Percentiles rank a stretch among this genome's conserved stretches.
Evolutionary conservation across 1,140 invertebrate genomes (phyloP).

Genomic region (Geopemphigus sp.): DNA sequence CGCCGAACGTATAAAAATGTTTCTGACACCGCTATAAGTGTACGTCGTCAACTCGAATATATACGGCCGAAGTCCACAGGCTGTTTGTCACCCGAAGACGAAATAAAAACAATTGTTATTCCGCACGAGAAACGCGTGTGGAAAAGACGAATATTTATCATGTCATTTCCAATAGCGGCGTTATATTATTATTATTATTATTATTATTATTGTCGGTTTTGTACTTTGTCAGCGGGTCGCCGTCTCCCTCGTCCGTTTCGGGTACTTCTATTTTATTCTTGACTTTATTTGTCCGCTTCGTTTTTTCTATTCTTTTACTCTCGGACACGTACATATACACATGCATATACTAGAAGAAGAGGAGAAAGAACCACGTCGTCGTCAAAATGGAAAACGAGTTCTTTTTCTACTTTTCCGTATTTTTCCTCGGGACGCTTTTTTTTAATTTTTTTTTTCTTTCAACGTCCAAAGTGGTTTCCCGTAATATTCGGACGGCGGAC

Average conservation of each 20-base stretch:
- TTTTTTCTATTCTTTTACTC: neutral
- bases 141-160: conserved; percentile 32
- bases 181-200: neutral
- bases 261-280: neutral
- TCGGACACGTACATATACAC: neutral
- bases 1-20: neutral
- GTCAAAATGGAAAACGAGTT: conserved; percentile 9
- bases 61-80: neutral
- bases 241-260: neutral
- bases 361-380: neutral
- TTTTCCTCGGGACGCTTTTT: neutral
- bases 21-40: neutral
- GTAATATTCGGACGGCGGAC: conserved; percentile 24
- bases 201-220: conserved; percentile 15
- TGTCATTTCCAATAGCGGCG: conserved; percentile 24
- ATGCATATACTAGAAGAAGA: neutral
- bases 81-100: neutral
- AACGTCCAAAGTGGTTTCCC: conserved; percentile 23
- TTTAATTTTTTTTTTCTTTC: conserved; percentile 5
- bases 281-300: conserved; percentile 14
- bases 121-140: neutral
- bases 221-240: conserved; percentile 26
- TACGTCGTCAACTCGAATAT: conserved; percentile 4
- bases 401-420: neutral
- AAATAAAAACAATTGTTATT: conserved; percentile 18